A percentile compares a stretch with the other conserved stretches of the same genome.
phyloP scores from a whole-genome alignment of 2,888 invertebrate genomes.

The Pegoplata infirma region DNA sequence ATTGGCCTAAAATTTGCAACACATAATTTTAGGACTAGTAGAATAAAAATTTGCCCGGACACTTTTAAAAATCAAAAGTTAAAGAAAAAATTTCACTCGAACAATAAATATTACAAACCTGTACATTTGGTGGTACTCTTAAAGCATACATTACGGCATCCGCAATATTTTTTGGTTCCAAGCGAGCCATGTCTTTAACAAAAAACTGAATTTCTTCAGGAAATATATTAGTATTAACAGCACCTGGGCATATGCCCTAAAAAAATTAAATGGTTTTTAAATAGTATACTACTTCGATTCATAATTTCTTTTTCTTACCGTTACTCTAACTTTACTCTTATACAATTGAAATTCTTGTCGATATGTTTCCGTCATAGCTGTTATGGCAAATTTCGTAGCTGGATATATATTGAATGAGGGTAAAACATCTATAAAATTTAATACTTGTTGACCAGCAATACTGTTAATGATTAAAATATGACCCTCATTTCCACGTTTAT shows the following conservation, averaged over 20 bases:
- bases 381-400: conserved; percentile 77
- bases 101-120: too few relatives aligned
- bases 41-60: too few relatives aligned
- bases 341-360: conserved; percentile 77
- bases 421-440: conserved; percentile 74
- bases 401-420: conserved; percentile 77
- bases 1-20: too few relatives aligned
- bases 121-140: conserved; percentile 73
- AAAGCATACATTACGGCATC: conserved; percentile 75
- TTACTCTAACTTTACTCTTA: conserved; percentile 73
- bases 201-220: conserved; percentile 74
- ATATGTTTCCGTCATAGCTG: conserved; percentile 76
- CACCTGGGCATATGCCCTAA: conserved; percentile 75
- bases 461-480: conserved; percentile 80
- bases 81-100: too few relatives aligned
- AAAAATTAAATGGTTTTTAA: background rate
- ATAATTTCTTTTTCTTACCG: conserved; percentile 64
- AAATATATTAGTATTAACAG: conserved; percentile 76
- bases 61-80: too few relatives aligned
- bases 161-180: conserved; percentile 74
- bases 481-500: conserved; percentile 77
- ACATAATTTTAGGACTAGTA: too few relatives aligned
- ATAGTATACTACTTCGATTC: background rate
- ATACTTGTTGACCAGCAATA: conserved; percentile 75
- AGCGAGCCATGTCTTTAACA: conserved; percentile 73